Base-by-base conservation (phyloP, 2,797 vertebrate species). In the Myripristis jacobus region DNA sequence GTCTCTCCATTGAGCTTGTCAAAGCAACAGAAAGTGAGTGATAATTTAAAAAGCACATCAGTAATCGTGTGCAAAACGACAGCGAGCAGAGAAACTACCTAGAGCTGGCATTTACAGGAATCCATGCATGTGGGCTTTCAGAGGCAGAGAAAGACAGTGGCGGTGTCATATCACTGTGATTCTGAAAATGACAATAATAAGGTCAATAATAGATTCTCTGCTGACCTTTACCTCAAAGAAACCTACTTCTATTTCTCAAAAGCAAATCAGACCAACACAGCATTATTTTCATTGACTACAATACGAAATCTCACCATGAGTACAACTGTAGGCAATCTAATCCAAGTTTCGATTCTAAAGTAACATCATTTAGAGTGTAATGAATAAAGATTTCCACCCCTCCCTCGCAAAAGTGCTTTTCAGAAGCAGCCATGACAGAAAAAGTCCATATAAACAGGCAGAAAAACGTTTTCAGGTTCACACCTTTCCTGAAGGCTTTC, bases 121-220 rank as follows among this genome's bases (percentile, higher is more conserved):
- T 88, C 66, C 59, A 75, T 62, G 57, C 79, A 44, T 71, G 58
- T 59, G 75, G 31, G 80, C 83, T 90, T 93, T 90, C 86, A 50
- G 71, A 79, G 75, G 65, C 67, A 80, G 66, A 86, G 86, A 87
- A 75, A 87, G 73, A 85, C 64, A 67, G 67, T 41, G 3, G 66
- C 68, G 70, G 91, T 91, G 89, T 93, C 88, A 90, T 67, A 90
- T 91, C 88, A 89, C 56, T 89, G 73, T 90, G 90, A 93, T 87
- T 92, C 81, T 85, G 89, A 91, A 83, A 91, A 85, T 51, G 66
- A 84, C 78, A 80, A 72, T 54, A 83, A 83, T 73, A 69, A 63
- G 66, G 79, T 80, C 86, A 87, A 70, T 84, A 67, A 81, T 80
- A 84, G 71, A 75, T 22, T 59, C 31, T 74, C 54, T 66, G 66